Conservation (phyloP, 2,797 vertebrate species). For the Nyctibius grandis region DNA sequence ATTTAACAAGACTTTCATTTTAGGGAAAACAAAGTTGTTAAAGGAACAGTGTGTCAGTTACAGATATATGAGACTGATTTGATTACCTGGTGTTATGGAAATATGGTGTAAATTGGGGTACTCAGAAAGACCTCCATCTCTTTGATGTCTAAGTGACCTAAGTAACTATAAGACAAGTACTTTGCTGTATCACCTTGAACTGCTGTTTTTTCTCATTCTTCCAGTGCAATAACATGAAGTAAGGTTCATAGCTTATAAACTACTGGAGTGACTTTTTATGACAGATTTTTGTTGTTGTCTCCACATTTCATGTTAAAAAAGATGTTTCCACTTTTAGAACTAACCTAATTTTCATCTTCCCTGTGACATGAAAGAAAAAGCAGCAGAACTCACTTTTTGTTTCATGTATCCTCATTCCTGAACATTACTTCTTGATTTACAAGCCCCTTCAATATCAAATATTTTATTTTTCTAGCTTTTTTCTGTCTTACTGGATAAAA, state of each 20-base stretch:
- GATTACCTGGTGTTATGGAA: neutral
- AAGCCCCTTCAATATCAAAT: neutral
- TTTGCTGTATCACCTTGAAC: neutral
- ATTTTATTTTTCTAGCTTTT: neutral
- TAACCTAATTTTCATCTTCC: neutral
- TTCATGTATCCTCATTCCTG: neutral
- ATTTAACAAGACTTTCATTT: neutral
- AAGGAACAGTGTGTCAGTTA: neutral
- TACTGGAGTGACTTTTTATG: neutral
- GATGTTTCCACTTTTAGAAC: neutral
- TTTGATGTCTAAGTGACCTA: neutral
- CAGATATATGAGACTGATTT: neutral
- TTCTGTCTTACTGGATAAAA: neutral
- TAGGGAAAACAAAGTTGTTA: neutral
- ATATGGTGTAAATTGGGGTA: neutral
- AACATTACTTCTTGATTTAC: neutral
- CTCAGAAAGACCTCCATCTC: neutral
- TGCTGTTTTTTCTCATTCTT: neutral
- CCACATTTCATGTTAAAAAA: neutral
- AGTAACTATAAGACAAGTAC: neutral
- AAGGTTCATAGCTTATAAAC: neutral
- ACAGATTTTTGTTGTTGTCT: neutral
- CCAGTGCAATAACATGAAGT: neutral
- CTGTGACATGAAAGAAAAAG: neutral
- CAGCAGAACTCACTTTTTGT: neutral